Conservation (phyloP, 2,888 invertebrate genomes). For the Hoplodrina ambigua region DNA sequence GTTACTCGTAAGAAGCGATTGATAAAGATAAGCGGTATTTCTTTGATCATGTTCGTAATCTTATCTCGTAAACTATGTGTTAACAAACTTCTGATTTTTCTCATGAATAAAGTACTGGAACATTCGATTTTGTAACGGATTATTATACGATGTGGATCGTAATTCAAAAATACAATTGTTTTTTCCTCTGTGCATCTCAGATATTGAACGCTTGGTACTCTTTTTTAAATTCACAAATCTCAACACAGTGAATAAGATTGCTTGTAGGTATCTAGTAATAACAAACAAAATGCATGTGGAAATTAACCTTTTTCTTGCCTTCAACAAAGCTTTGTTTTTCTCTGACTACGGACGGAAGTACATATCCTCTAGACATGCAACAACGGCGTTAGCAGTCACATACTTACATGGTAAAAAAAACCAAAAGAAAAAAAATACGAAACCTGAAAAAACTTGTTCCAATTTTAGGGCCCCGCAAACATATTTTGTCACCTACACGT, state of each 20-base stretch:
- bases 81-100: neutral
- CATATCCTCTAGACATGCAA: too few species aligned
- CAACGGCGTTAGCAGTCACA: too few species aligned
- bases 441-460: too few species aligned
- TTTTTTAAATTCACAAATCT: neutral
- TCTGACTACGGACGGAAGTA: too few species aligned
- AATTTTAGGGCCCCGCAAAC: too few species aligned
- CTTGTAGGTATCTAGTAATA: neutral
- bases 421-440: too few species aligned
- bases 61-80: constrained; percentile 25
- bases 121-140: constrained; percentile 1
- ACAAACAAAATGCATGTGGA: too few species aligned
- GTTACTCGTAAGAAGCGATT: constrained; percentile 7
- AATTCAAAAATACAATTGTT: too few species aligned
- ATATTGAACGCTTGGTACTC: neutral
- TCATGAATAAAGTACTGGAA: neutral
- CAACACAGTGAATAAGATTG: neutral
- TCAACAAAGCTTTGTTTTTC: too few species aligned
- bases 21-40: constrained; percentile 20
- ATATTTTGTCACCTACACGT: too few species aligned
- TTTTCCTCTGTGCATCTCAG: neutral
- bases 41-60: constrained; percentile 18
- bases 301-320: too few species aligned
- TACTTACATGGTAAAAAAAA: too few species aligned
- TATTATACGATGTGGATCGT: neutral